Base-by-base conservation (phyloP, 2,113 vertebrate genomes). In the Anarrhichthys ocellatus region DNA sequence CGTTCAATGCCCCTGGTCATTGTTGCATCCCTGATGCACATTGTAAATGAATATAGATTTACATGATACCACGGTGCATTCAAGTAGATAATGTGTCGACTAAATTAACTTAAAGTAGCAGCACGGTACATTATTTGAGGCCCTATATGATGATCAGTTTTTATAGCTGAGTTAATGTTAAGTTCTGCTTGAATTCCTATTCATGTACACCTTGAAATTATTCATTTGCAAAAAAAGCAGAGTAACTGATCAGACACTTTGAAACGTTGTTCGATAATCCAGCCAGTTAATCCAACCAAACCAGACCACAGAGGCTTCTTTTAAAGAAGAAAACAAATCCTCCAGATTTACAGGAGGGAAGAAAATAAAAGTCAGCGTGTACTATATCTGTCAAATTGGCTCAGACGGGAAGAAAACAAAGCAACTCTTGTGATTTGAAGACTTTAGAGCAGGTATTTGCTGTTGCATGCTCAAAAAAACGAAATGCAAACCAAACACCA, bases 301-400 rank as follows among this genome's bases (percentile, higher is more conserved):
- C 29, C n/a, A 36, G 29, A 58, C 40, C 5, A 9, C 11, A 52
- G 59, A 22, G 27, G 66, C 29, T 76, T 72, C 5, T 32, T 44
- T 32, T 20, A 24, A 42, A 40, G 2, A 36, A n/a, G 15, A 59
- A 74, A 59, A 68, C 14, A 82, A 75, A 81, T 85, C 66, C 48
- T 71, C 24, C 15, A 32, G 46, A 75, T 72, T 62, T 13, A 27
- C 5, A 0, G 58, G 18, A 44, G 22, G 2, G 15, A 54, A 68
- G 40, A 2, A 29, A 29, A 29, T 29, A 9, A 29, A 71, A 22
- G 34, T 72, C 52, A 67, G 20, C 34, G 17, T 32, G 50, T 6
- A 42, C 14, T 24, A 15, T 8, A 6, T 66, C 4, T 6, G 48
- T 54, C 3, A 44, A 62, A 38, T 32, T 63, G 40, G 14, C 9